phyloP scores from a whole-genome alignment of 2,113 vertebrate genomes.

The Cranoglanis bouderius region DNA sequence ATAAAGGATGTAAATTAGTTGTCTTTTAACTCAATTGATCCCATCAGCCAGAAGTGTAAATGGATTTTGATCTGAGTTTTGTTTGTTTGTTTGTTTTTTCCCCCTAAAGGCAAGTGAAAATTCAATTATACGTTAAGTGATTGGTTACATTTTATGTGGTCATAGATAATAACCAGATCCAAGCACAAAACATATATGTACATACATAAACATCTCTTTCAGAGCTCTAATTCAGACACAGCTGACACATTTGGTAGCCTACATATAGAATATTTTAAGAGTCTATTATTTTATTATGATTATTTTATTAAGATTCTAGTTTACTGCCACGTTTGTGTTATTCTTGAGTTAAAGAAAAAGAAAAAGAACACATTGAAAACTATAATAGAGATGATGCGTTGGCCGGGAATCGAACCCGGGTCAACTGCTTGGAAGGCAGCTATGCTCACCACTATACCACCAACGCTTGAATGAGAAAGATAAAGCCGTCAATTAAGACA shows the following conservation, averaged over 20 bases:
- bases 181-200: too few relatives aligned
- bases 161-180: not conserved
- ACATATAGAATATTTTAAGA: too few relatives aligned
- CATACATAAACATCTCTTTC: not conserved
- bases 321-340: too few relatives aligned
- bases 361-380: too few relatives aligned
- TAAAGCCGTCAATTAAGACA: too few relatives aligned
- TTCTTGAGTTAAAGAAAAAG: too few relatives aligned
- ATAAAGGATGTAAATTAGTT: not conserved
- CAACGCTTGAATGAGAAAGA: slow-evolving; percentile 16
- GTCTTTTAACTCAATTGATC: not conserved
- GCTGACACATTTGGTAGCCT: too few relatives aligned
- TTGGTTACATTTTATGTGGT: not conserved
- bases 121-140: not conserved
- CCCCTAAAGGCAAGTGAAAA: not conserved
- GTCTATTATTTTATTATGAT: too few relatives aligned
- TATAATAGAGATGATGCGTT: slow-evolving; percentile 41
- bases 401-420: slow-evolving; percentile 67
- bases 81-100: too few relatives aligned
- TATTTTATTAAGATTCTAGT: too few relatives aligned
- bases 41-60: not conserved
- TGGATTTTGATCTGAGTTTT: not conserved
- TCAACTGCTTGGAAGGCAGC: slow-evolving; percentile 67
- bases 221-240: not conserved
- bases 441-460: slow-evolving; percentile 64